These are phyloP conservation scores for Phallusia fumigata DNA, from an alignment of 23 tunicate species.

Conservation along the genomic window DNA sequence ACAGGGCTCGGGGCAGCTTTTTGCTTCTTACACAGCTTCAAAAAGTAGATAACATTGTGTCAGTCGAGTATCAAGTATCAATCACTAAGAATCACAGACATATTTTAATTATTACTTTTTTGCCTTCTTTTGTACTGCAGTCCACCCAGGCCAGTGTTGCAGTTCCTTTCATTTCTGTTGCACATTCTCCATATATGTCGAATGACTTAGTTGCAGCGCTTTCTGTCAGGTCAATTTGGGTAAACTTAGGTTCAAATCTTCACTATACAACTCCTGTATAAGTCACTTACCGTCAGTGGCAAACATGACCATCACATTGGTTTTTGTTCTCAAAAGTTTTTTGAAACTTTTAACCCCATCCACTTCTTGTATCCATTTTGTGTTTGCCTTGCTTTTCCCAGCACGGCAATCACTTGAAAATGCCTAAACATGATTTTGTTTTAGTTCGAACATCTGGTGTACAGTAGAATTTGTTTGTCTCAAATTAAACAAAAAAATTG, in stretches of 20 bases:
- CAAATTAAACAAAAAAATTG: no score
- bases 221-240: conserved; percentile 20
- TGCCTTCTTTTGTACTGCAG: conserved; percentile 86
- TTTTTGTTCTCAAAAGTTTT: conserved; percentile 79
- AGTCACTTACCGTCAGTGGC: conserved; percentile 48
- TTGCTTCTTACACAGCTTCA: conserved; percentile 86
- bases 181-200: conserved; percentile 74
- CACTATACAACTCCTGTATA: not conserved
- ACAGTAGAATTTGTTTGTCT: no score
- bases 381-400: conserved; percentile 43
- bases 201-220: conserved; percentile 39
- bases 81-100: not conserved
- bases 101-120: conserved; percentile 41
- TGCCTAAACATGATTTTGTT: no score
- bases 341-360: conserved; percentile 78
- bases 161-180: conserved; percentile 64
- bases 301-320: conserved; percentile 76
- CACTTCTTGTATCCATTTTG: conserved; percentile 70
- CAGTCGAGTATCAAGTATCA: no score
- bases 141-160: conserved; percentile 82
- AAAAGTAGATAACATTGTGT: not conserved
- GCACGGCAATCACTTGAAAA: not conserved
- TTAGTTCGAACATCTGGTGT: no score
- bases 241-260: not conserved
- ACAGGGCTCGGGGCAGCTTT: conserved; percentile 61